A percentile compares a stretch with the other conserved stretches of the same genome.
These are phyloP conservation scores for Cheiracanthium punctorium DNA, from an alignment of 2,888 invertebrate genomes.

Conservation along the genomic window DNA sequence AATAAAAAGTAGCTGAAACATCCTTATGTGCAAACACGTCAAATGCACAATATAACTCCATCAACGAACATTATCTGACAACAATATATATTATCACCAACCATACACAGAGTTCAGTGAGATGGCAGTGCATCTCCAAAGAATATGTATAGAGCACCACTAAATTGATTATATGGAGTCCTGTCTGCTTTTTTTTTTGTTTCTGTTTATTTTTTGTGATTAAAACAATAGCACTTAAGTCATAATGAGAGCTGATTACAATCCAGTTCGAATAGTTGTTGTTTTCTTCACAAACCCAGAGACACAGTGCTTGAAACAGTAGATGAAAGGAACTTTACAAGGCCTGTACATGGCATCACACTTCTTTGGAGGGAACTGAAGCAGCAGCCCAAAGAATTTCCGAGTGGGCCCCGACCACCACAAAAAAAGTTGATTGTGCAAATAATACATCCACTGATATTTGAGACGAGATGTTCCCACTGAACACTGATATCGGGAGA, in stretches of 20 bases:
- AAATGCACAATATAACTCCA: slow-evolving; percentile 59
- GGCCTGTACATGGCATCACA: slow-evolving; percentile 62
- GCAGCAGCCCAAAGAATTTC: slow-evolving; percentile 22
- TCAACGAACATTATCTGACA: slow-evolving; percentile 63
- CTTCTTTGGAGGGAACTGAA: slow-evolving; percentile 62
- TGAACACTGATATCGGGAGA: slow-evolving; percentile 32
- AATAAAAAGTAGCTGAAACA: slow-evolving; percentile 64
- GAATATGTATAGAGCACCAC: slow-evolving; percentile 67
- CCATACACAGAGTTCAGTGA: slow-evolving; percentile 59
- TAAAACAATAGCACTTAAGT: slow-evolving; percentile 63
- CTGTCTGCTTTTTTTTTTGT: slow-evolving; percentile 22
- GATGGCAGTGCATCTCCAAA: slow-evolving; percentile 25
- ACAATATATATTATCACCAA: slow-evolving; percentile 69
- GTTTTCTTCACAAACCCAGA: slow-evolving; percentile 20
- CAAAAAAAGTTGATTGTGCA: slow-evolving; percentile 59
- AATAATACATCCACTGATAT: slow-evolving; percentile 46
- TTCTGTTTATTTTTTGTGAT: slow-evolving; percentile 18
- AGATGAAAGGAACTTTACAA: slow-evolving; percentile 69
- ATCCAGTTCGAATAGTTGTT: slow-evolving; percentile 3
- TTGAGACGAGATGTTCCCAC: slow-evolving; percentile 26
- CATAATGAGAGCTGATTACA: slow-evolving; percentile 29
- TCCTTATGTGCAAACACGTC: slow-evolving; percentile 49
- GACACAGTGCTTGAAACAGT: slow-evolving; percentile 49
- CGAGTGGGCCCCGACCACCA: slow-evolving; percentile 2
- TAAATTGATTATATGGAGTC: slow-evolving; percentile 66